Conservation (phyloP, 2,113 vertebrate genomes). For the Narcine bancroftii region DNA sequence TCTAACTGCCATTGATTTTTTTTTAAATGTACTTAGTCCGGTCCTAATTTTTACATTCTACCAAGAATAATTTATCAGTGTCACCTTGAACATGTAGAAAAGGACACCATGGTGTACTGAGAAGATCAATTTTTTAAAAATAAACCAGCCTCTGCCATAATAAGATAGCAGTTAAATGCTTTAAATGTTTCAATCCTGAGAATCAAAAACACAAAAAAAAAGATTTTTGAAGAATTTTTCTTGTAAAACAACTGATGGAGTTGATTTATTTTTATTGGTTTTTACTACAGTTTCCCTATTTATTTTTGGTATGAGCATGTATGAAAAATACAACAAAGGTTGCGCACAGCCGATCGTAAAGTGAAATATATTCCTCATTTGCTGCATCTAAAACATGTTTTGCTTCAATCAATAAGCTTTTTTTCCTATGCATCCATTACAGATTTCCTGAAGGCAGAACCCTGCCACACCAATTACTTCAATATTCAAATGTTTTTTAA, state of each 20-base stretch:
- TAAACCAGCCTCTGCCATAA: neutral
- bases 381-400: neutral
- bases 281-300: neutral
- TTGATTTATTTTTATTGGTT: conserved; percentile 24
- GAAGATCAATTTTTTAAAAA: neutral
- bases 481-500: neutral
- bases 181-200: conserved; percentile 14
- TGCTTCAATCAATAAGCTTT: conserved; percentile 15
- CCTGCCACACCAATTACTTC: neutral
- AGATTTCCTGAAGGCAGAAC: neutral
- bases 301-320: conserved; percentile 7
- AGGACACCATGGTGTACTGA: neutral
- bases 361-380: conserved; percentile 27
- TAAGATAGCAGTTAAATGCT: neutral
- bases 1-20: conserved; percentile 21
- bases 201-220: neutral
- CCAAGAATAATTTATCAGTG: conserved; percentile 26
- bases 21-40: conserved; percentile 18
- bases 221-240: neutral
- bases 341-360: conserved; percentile 2
- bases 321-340: neutral
- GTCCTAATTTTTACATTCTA: conserved; percentile 17
- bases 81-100: conserved; percentile 30
- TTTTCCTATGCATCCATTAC: neutral
- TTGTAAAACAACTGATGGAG: neutral